Evolutionary conservation across 2,888 invertebrate species (phyloP).

Genomic region (Brachylomia viminalis): DNA sequence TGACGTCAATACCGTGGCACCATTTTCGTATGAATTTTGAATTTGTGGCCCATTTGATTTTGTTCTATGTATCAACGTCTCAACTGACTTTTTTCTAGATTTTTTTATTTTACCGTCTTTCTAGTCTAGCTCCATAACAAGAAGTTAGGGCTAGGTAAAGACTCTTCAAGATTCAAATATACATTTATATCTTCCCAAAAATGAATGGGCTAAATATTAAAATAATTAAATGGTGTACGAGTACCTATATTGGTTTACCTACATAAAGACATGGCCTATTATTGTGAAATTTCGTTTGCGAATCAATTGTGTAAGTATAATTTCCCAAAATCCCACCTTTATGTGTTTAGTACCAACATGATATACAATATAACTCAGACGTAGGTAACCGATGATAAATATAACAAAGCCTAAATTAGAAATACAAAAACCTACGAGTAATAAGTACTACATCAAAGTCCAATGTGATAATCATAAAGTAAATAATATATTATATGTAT

Average conservation of each 20-base stretch:
- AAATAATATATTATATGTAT: too few relatives aligned
- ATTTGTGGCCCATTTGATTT: not conserved
- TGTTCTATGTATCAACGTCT: not conserved
- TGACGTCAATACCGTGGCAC: not conserved
- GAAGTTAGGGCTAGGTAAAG: not conserved
- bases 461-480: too few relatives aligned
- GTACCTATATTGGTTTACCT: not conserved
- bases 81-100: not conserved
- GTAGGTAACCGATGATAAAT: not conserved
- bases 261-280: not conserved
- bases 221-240: not conserved
- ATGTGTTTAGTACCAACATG: not conserved
- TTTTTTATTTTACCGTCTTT: not conserved
- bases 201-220: not conserved
- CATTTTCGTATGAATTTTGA: not conserved
- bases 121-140: not conserved
- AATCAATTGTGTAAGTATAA: not conserved
- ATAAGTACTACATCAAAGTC: conserved; percentile 6
- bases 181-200: not conserved
- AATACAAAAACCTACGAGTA: conserved; percentile 9
- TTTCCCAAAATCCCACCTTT: not conserved
- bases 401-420: not conserved
- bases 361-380: not conserved
- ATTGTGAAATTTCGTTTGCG: too few relatives aligned
- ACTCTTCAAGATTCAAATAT: not conserved